Percentiles rank a stretch among this genome's conserved stretches.
phyloP scores from a whole-genome alignment of 2,113 vertebrate genomes.

The Eulemur rufifrons region DNA sequence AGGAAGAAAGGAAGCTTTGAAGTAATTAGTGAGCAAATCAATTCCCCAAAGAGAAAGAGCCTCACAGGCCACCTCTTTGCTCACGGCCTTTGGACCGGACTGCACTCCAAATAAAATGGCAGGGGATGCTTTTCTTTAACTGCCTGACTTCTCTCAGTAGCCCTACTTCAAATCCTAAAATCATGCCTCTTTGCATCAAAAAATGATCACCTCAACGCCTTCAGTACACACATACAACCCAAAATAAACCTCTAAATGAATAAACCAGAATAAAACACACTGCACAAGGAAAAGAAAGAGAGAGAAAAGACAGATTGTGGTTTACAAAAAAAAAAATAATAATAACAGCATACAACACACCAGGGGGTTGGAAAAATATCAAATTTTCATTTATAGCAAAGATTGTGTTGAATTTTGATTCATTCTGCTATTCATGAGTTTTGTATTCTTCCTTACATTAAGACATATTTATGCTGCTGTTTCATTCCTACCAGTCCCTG shows the following conservation, averaged over 20 bases:
- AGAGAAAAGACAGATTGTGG: conserved; percentile 30
- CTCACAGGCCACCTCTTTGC: not conserved
- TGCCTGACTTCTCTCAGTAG: not conserved
- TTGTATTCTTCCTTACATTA: conserved; percentile 50
- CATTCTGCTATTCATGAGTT: conserved; percentile 65
- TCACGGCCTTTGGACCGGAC: not conserved
- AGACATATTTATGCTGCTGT: conserved; percentile 65
- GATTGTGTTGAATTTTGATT: conserved; percentile 58
- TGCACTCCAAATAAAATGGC: not conserved
- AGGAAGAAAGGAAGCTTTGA: not conserved
- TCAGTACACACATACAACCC: not conserved
- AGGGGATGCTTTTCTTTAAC: not conserved
- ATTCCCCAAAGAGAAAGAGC: not conserved
- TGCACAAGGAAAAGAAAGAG: conserved; percentile 32
- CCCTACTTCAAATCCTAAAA: conserved; percentile 1
- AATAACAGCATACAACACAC: conserved; percentile 51
- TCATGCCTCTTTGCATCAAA: conserved; percentile 20
- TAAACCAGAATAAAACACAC: conserved; percentile 43
- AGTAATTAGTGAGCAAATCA: conserved; percentile 15
- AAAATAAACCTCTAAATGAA: conserved; percentile 25
- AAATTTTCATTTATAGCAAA: conserved; percentile 65
- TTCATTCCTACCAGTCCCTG: not conserved
- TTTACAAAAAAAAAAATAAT: not conserved
- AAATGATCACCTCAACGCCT: conserved; percentile 37
- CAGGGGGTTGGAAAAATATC: conserved; percentile 41